Conservation (phyloP, 2,888 invertebrate genomes). For the Meandrusa payeni region DNA sequence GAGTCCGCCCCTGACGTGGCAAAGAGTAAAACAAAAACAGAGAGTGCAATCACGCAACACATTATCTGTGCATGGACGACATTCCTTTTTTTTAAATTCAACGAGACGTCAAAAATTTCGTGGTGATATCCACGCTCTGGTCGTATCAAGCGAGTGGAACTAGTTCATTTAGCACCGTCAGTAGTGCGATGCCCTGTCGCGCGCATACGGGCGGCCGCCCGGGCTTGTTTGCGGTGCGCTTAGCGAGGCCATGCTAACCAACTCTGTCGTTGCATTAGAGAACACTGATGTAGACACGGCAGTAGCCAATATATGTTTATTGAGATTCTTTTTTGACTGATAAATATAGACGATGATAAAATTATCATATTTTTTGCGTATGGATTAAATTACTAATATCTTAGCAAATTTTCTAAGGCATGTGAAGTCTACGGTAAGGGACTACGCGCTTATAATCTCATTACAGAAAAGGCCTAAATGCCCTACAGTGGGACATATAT, state of each 20-base stretch:
- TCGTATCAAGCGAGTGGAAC: constrained; percentile 43
- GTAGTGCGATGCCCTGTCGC: constrained; percentile 66
- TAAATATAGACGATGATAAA: too few species aligned
- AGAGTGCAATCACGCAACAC: not conserved
- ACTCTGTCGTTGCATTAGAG: constrained; percentile 44
- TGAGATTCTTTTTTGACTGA: too few species aligned
- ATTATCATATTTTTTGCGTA: too few species aligned
- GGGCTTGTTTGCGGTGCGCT: constrained; percentile 68
- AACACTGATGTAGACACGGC: constrained; percentile 25
- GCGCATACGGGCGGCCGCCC: constrained; percentile 53
- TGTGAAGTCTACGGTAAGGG: too few species aligned
- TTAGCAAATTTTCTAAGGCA: too few species aligned
- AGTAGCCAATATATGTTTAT: constrained; percentile 10
- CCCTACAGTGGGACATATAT: too few species aligned
- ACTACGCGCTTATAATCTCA: too few species aligned
- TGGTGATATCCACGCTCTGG: constrained; percentile 6
- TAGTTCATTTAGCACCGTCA: constrained; percentile 70
- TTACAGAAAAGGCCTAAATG: too few species aligned
- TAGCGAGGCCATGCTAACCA: constrained; percentile 68
- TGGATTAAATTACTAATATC: too few species aligned
- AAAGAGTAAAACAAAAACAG: constrained; percentile 9
- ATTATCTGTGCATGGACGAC: not conserved
- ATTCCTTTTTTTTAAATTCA: constrained; percentile 6
- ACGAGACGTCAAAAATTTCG: constrained; percentile 6
- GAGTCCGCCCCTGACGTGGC: too few species aligned